Percentiles rank a stretch among this genome's conserved stretches.
Conservation (phyloP, 2,888 invertebrate genomes). For the Creontiades dilutus region DNA sequence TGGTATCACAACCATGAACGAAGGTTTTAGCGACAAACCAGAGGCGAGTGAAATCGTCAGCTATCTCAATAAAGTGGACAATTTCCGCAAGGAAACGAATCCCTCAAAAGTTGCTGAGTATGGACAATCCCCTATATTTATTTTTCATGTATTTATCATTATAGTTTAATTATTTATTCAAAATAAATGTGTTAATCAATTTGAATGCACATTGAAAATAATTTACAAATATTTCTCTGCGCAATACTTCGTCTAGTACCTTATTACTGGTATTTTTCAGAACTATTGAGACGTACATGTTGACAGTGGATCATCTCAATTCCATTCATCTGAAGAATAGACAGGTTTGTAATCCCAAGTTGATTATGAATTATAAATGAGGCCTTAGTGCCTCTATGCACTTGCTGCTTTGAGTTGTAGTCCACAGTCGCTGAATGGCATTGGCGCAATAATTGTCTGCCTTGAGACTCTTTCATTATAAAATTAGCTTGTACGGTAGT, state of each 20-base stretch:
- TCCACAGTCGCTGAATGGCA: too few species aligned
- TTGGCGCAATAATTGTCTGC: too few species aligned
- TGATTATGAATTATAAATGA: too few species aligned
- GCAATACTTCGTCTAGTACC: too few species aligned
- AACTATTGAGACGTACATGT: conserved; percentile 67
- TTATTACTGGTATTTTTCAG: conserved; percentile 25
- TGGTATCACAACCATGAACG: conserved; percentile 63
- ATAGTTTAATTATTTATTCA: too few species aligned
- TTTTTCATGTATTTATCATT: too few species aligned
- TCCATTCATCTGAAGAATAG: conserved; percentile 29
- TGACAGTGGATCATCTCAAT: conserved; percentile 62
- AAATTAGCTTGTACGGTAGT: too few species aligned
- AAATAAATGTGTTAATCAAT: too few species aligned
- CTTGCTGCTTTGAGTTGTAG: too few species aligned
- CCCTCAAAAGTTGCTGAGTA: conserved; percentile 69
- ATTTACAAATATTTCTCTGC: not conserved
- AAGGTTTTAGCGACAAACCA: conserved; percentile 54
- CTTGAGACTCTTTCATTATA: too few species aligned
- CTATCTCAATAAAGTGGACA: conserved; percentile 70
- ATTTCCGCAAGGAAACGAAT: conserved; percentile 64
- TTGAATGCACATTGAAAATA: too few species aligned
- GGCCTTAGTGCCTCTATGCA: too few species aligned
- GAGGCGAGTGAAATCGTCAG: conserved; percentile 66
- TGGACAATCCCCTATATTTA: not conserved
- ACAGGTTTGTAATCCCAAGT: conserved; percentile 37